Conservation (phyloP, 2,797 vertebrate species). For the Remorina albescens region DNA sequence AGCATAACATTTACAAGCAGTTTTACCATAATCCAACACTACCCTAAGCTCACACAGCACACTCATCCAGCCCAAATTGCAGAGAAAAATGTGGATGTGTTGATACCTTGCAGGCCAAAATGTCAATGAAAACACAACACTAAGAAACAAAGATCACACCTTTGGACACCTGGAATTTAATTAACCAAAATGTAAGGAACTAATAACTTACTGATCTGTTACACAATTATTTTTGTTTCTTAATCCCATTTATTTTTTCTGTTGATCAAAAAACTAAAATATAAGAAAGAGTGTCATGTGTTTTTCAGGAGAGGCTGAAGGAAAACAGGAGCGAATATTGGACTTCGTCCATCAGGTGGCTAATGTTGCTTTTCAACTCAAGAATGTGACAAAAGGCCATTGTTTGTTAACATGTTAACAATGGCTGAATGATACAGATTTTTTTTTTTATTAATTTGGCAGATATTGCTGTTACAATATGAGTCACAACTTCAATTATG, state of each 20-base stretch:
- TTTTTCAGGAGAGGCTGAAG: no score
- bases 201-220: background rate
- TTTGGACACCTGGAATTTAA: constrained; percentile 1
- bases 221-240: no score
- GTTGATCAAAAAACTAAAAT: no score
- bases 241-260: background rate
- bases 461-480: no score
- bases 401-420: background rate
- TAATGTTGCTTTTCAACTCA: background rate
- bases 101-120: background rate
- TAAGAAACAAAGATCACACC: background rate
- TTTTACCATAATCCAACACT: constrained; percentile 55
- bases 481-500: no score
- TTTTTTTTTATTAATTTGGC: no score
- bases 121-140: background rate
- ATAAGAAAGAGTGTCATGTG: no score
- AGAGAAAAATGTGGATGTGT: constrained; percentile 1
- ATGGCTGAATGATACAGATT: no score
- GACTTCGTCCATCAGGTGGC: background rate
- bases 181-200: background rate
- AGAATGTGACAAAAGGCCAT: background rate
- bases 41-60: constrained; percentile 43
- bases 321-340: background rate
- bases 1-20: constrained; percentile 25
- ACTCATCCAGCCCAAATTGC: constrained; percentile 12